Conservation (phyloP, 2,113 vertebrate genomes). For the Oxyruncus cristatus region DNA sequence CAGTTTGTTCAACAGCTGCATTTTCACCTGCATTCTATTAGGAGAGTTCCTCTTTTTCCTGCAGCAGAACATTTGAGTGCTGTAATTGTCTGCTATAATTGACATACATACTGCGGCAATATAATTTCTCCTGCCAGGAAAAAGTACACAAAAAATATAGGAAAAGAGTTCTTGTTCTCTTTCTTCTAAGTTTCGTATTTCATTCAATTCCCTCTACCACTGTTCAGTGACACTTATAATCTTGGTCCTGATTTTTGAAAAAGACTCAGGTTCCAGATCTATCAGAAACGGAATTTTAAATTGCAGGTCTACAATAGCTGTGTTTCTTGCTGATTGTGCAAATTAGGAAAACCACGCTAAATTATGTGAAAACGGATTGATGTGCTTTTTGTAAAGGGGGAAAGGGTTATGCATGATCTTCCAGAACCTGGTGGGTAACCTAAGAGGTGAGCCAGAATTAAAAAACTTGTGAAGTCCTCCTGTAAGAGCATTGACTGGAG, state of each 20-base stretch:
- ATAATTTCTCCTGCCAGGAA: background rate
- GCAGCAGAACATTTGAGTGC: background rate
- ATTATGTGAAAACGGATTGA: background rate
- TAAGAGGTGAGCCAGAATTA: background rate
- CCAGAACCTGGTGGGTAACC: background rate
- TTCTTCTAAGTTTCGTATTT: background rate
- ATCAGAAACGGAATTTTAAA: background rate
- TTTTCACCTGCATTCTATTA: background rate
- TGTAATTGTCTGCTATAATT: background rate
- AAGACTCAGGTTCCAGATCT: background rate
- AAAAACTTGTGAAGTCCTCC: background rate
- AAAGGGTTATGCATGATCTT: background rate
- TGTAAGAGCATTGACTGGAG: background rate
- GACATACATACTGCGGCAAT: background rate
- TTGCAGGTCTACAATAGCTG: background rate
- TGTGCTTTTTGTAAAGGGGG: background rate
- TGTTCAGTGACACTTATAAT: background rate
- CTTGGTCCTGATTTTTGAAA: background rate
- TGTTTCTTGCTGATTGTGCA: background rate
- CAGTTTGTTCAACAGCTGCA: background rate
- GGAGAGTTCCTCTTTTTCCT: background rate
- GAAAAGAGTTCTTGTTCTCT: background rate
- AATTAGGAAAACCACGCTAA: background rate
- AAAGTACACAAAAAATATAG: background rate
- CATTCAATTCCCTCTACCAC: background rate